These are phyloP conservation scores for Cossypha dichroa DNA, from an alignment of 2,797 vertebrate species.

Conservation along the genomic window DNA sequence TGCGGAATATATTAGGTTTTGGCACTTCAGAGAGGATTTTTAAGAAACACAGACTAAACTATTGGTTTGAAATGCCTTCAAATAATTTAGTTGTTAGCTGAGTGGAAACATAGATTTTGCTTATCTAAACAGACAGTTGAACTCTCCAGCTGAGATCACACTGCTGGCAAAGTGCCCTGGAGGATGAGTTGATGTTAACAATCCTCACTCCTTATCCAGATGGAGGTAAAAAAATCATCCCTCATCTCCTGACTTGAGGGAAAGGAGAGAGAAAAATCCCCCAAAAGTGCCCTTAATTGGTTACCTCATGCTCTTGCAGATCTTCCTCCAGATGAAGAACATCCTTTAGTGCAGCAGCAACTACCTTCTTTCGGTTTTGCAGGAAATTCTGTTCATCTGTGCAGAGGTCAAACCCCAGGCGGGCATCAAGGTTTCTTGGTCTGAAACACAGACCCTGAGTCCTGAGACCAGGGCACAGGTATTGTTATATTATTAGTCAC, in stretches of 20 bases:
- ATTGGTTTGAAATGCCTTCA: neutral
- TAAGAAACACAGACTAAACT: neutral
- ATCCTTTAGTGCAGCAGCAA: conserved; percentile 74
- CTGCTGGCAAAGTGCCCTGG: neutral
- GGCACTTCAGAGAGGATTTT: neutral
- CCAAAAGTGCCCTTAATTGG: neutral
- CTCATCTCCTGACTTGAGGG: neutral
- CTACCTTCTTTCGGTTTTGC: conserved; percentile 76
- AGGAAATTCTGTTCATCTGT: conserved; percentile 79
- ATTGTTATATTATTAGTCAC: neutral
- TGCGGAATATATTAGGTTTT: neutral
- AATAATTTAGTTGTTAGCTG: neutral
- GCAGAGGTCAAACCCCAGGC: conserved; percentile 82
- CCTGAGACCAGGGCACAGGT: conserved; percentile 41
- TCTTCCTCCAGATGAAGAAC: conserved; percentile 76
- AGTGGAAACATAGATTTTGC: neutral
- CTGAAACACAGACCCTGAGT: conserved; percentile 68
- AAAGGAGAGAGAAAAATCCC: neutral
- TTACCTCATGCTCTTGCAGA: conserved; percentile 77
- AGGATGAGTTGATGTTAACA: neutral
- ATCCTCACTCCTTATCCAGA: neutral
- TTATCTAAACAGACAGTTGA: neutral
- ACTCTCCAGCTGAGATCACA: neutral
- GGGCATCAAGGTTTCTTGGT: conserved; percentile 69
- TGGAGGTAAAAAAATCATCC: neutral